Evolutionary conservation across 37 sponge, comb jelly and placozoan species (phyloP).

Genomic region (Oscarella lobularis): DNA sequence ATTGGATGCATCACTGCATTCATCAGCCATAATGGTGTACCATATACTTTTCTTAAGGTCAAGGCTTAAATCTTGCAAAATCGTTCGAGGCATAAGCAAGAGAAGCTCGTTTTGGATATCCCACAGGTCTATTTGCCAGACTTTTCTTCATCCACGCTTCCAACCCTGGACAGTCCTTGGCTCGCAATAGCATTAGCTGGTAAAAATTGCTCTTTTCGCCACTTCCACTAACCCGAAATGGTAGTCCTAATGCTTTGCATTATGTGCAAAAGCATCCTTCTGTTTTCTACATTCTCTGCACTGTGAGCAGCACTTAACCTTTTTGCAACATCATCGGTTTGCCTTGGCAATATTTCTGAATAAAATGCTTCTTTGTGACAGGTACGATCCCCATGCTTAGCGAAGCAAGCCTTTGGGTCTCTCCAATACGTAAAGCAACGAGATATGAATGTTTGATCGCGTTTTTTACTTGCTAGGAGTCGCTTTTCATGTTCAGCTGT

Average conservation of each 20-base stretch:
- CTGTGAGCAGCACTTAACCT: conserved; percentile 32
- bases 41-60: too few relatives aligned
- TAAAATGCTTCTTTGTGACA: conserved; percentile 51
- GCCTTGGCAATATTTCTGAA: conserved; percentile 35
- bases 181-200: conserved; percentile 37
- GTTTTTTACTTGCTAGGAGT: conserved; percentile 22
- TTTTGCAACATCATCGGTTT: conserved; percentile 49
- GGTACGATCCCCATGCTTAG: conserved; percentile 51
- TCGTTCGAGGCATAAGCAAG: conserved; percentile 42
- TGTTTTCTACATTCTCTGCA: conserved; percentile 40
- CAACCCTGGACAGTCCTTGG: conserved; percentile 31
- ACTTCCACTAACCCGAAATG: conserved; percentile 35
- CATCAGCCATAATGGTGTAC: too few relatives aligned
- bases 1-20: too few relatives aligned
- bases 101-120: conserved; percentile 69
- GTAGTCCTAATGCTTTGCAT: conserved; percentile 51
- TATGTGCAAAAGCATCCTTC: conserved; percentile 53
- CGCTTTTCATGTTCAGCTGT: conserved; percentile 9
- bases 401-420: conserved; percentile 51
- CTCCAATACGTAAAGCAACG: conserved; percentile 38
- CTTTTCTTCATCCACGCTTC: conserved; percentile 35
- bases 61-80: too few relatives aligned
- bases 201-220: conserved; percentile 47
- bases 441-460: not conserved
- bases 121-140: too few relatives aligned